Evolutionary conservation across 1,140 invertebrate genomes (phyloP), one percentile per base, ranked within the genome.

Genomic region (Papilio polytes): DNA sequence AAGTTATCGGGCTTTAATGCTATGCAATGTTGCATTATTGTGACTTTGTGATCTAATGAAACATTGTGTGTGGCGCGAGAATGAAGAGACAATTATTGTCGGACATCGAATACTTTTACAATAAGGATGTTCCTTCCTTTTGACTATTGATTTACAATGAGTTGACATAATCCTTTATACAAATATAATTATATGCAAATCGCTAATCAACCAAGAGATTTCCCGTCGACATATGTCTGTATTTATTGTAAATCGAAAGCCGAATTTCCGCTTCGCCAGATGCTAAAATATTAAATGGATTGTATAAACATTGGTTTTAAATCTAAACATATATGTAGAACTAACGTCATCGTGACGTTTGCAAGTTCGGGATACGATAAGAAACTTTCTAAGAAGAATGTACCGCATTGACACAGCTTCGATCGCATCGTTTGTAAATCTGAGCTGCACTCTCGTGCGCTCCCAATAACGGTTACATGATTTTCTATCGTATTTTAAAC

Each of bases 371-470:
- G 63, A 70, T 70, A 70, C 63, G 26, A 12, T 31, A 70, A 70
- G 63, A 70, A 70, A 70, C 63, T 70, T 70, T 70, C 26, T 70
- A 70, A 70, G 63, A 70, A 70, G 63, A 70, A 70, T 70, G 63
- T 31, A 70, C 63, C 63, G 63, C 63, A 70, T 70, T 31, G 63
- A 26, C 26, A 70, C 13, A 70, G 63, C 63, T 70, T 70, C 13
- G 63, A 70, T 66, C 22, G 63, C 63, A 63, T 63, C 59, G 59
- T 70, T 70, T 31, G 63, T 31, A 3, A 70, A 70, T 70, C 26
- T 12, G 63, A 31, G 63, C 26, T 31, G 63, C 26, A 70, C 26
- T 26, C 4, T 13, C 13, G 63, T 3, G 13, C 22, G 63, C 6
- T 70, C 26, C 63, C 63, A 70, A 70, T 70, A 70, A 70, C 63